These are phyloP conservation scores for Pectinophora gossypiella DNA, from an alignment of 1,140 invertebrate species.

Conservation along the genomic window DNA sequence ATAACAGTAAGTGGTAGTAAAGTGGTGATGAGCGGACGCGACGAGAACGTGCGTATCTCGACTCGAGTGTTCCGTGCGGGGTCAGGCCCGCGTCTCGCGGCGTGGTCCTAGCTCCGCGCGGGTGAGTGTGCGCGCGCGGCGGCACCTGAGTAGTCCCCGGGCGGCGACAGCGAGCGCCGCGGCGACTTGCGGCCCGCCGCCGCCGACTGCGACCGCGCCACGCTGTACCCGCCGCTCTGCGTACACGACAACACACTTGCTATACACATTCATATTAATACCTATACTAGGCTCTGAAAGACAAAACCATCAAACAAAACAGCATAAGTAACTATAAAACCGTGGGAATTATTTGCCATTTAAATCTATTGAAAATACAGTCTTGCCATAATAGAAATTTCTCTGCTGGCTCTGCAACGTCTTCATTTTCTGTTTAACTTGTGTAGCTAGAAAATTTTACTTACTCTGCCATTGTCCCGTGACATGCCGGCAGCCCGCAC, in stretches of 20 bases:
- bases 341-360: no score
- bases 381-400: no score
- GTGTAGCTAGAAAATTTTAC: no score
- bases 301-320: no score
- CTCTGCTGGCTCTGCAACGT: no score
- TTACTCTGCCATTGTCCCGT: no score
- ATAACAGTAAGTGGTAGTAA: constrained; percentile 66
- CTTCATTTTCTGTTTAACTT: no score
- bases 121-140: neutral
- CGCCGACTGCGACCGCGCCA: constrained; percentile 82
- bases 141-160: constrained; percentile 74
- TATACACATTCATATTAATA: no score
- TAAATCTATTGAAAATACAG: no score
- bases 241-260: no score
- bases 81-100: constrained; percentile 35
- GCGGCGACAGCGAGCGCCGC: constrained; percentile 84
- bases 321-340: no score
- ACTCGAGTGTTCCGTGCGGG: constrained; percentile 68
- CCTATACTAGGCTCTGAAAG: no score
- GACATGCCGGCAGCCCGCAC: constrained; percentile 81
- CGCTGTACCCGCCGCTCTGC: constrained; percentile 70
- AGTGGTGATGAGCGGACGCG: constrained; percentile 61
- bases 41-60: constrained; percentile 50
- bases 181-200: constrained; percentile 81
- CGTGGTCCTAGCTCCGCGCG: neutral